Evolutionary conservation across 2,113 vertebrate genomes (phyloP).

Genomic region (Acinonyx jubatus): DNA sequence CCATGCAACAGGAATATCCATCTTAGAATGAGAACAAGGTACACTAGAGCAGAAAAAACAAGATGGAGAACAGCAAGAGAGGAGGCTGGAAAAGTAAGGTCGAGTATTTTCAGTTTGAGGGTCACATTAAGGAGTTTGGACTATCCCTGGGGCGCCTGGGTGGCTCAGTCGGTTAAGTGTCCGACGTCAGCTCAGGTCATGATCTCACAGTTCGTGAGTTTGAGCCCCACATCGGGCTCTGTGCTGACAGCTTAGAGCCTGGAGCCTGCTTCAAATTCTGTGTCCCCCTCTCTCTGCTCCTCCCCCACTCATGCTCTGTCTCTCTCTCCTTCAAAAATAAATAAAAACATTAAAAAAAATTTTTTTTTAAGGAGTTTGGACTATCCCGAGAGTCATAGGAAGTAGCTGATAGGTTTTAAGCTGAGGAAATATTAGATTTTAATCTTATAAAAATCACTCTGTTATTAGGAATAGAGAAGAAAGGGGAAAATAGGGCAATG

Average conservation of each 20-base stretch:
- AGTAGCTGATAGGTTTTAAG: neutral
- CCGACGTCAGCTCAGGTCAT: too few relatives aligned
- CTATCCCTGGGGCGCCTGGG: neutral
- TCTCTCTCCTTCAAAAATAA: too few relatives aligned
- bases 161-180: too few relatives aligned
- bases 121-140: neutral
- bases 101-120: neutral
- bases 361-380: neutral
- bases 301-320: too few relatives aligned
- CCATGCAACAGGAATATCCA: neutral
- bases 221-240: too few relatives aligned
- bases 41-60: neutral
- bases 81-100: neutral
- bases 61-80: neutral
- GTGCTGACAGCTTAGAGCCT: too few relatives aligned
- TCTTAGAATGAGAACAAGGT: neutral
- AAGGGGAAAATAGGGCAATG: neutral
- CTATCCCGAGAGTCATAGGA: neutral
- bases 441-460: neutral
- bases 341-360: too few relatives aligned
- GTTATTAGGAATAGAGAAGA: neutral
- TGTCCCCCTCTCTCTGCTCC: too few relatives aligned
- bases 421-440: neutral
- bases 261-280: too few relatives aligned
- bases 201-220: too few relatives aligned